phyloP scores from a whole-genome alignment of 2,797 vertebrate genomes.

The Potorous gilbertii region DNA sequence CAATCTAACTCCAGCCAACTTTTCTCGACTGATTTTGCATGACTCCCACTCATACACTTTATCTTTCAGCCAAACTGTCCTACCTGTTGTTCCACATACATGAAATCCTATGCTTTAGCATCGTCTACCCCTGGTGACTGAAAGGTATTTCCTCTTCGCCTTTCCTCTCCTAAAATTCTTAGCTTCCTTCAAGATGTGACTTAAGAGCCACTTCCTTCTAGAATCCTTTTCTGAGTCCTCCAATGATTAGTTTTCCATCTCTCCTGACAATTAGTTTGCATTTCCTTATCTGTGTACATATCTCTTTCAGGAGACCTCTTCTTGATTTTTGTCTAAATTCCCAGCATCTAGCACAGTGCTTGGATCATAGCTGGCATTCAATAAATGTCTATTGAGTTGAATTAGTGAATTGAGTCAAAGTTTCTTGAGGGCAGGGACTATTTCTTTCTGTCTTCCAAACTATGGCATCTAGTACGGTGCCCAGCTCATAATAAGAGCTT shows the following conservation, averaged over 20 bases:
- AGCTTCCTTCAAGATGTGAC: neutral
- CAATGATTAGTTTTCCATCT: neutral
- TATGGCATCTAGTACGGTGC: neutral
- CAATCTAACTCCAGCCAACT: neutral
- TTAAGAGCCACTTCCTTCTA: neutral
- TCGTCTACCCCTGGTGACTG: neutral
- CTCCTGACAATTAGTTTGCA: neutral
- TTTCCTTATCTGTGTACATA: neutral
- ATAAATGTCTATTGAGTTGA: neutral
- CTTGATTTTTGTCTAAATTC: neutral
- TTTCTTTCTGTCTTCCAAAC: neutral
- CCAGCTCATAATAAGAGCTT: neutral
- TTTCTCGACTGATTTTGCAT: neutral
- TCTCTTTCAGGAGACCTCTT: neutral
- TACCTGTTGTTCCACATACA: neutral
- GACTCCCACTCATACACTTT: neutral
- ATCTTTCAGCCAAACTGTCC: neutral
- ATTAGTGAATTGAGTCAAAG: neutral
- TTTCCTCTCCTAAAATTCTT: neutral
- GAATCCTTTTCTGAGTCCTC: neutral
- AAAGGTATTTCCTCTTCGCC: neutral
- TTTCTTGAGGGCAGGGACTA: neutral
- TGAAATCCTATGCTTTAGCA: neutral
- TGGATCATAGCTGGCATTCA: neutral
- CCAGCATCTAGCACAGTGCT: neutral